Evolutionary conservation across 1,140 invertebrate species (phyloP), one percentile per base, ranked within the genome.

Genomic region (Aphelinus atriplicis): DNA sequence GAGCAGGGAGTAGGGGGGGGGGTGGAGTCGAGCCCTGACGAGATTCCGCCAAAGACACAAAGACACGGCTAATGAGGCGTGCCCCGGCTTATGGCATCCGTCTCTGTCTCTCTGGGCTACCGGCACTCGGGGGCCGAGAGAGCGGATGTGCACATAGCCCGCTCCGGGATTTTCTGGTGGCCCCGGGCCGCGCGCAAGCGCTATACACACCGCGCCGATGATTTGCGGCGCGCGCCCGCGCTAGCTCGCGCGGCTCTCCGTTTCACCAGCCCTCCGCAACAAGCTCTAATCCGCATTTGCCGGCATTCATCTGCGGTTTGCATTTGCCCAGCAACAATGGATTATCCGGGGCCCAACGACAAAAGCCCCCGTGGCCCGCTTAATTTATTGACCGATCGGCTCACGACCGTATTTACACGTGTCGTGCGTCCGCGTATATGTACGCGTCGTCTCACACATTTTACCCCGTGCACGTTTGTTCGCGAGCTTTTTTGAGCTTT

Each of bases 31-130:
- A 26, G 61, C 73, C 63, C 45, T 45, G 10, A 50, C 51, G 6
- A 42, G 61, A 43, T 10, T 58, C 10, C n/a, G 43, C 42, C 42
- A 43, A 47, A 62, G 48, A 67, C 65, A 3, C 43, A 7, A 50
- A 42, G 63, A 56, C 48, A 47, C 42, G 60, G 56, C 80, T 85
- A 84, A 85, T 84, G 82, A 84, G 84, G 77, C 77, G 58, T 78
- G 73, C 71, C 72, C 50, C 71, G 69, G 79, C 26, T 26, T 26
- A 26, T 26, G 26, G 26, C 26, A 26, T 26, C 26, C 26, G 26
- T 26, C 26, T 26, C 26, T 26, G 26, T 26, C 26, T 26, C 26
- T 26, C 26, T 26, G 26, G 26, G 79, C 78, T 77, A 81, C 84
- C 78, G 80, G 79, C 81, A 80, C 83, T 80, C 79, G 45, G 7